A percentile compares a stretch with the other conserved stretches of the same genome.
phyloP scores from a whole-genome alignment of 2,113 vertebrate genomes.

The Pseudorectes ferrugineus region DNA sequence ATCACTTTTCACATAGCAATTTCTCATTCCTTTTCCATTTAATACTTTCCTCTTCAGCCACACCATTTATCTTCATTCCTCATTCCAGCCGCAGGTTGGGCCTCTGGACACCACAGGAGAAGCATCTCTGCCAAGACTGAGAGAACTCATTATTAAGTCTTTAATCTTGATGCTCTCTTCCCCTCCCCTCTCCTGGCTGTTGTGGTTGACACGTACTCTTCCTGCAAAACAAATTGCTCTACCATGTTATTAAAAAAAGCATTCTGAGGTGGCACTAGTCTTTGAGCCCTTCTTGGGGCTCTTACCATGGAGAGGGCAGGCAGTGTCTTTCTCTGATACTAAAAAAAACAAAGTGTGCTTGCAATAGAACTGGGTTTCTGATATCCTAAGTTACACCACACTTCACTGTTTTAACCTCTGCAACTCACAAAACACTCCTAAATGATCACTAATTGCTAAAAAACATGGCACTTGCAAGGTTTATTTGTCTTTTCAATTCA shows the following conservation, averaged over 20 bases:
- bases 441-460: neutral
- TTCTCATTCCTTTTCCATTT: neutral
- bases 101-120: neutral
- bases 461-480: accelerated
- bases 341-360: neutral
- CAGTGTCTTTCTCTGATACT: neutral
- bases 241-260: neutral
- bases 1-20: neutral
- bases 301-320: neutral
- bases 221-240: neutral
- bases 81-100: neutral
- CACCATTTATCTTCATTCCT: neutral
- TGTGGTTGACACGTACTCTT: neutral
- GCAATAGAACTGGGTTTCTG: neutral
- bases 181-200: neutral
- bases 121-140: neutral
- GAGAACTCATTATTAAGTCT: neutral
- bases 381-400: neutral
- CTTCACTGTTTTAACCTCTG: neutral
- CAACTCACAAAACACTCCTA: neutral
- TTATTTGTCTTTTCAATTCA: neutral
- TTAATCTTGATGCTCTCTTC: neutral
- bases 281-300: neutral
- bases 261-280: neutral
- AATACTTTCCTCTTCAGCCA: neutral